These are phyloP conservation scores for Operophtera brumata DNA, from an alignment of 2,888 invertebrate species.

Conservation along the genomic window DNA sequence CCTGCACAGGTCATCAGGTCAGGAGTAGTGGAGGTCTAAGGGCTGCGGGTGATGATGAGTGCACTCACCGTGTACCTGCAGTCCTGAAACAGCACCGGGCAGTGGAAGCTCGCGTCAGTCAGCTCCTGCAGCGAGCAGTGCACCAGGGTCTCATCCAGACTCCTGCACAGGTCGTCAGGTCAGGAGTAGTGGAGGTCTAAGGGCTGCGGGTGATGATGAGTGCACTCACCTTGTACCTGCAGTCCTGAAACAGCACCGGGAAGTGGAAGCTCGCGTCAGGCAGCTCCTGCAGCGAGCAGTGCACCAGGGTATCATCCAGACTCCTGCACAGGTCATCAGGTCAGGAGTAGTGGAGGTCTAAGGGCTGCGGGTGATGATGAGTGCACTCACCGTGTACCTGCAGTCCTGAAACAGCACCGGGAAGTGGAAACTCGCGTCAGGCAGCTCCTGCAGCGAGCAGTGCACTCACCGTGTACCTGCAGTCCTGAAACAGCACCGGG, in stretches of 20 bases:
- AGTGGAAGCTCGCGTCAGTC: conserved; percentile 95
- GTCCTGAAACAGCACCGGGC: conserved; percentile 95
- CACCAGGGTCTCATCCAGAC: conserved; percentile 94
- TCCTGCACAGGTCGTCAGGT: too few species aligned
- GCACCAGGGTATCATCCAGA: conserved; percentile 95
- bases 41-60: background rate
- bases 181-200: too few species aligned
- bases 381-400: conserved; percentile 86
- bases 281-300: conserved; percentile 95
- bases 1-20: too few species aligned
- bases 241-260: conserved; percentile 95
- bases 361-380: background rate
- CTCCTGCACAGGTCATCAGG: too few species aligned
- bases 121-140: too few species aligned
- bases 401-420: conserved; percentile 96
- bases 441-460: conserved; percentile 94
- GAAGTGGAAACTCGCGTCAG: conserved; percentile 96
- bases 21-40: too few species aligned
- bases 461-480: conserved; percentile 90
- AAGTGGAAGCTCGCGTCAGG: conserved; percentile 96
- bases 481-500: conserved; percentile 95
- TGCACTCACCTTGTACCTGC: conserved; percentile 88
- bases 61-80: conserved; percentile 89
- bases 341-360: too few species aligned
- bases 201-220: background rate